Evolutionary conservation across 2,888 invertebrate species (phyloP).

Genomic region (Odontomyia ornata): DNA sequence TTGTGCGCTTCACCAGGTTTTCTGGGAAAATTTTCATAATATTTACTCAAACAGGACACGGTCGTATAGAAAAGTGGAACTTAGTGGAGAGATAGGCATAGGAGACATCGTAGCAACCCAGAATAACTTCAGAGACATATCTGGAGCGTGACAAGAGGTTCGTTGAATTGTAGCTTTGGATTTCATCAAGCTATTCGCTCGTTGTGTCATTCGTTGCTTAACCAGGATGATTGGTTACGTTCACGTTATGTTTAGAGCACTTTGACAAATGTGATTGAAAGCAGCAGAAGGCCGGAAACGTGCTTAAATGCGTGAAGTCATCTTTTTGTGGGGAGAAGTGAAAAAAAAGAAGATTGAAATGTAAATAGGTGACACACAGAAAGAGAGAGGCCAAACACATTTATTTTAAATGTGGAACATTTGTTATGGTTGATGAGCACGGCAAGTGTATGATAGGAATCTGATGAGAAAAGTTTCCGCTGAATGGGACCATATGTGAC

Average conservation of each 20-base stretch:
- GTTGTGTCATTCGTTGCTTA: slow-evolving; percentile 1
- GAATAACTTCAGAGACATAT: slow-evolving; percentile 16
- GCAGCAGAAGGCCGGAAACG: neutral
- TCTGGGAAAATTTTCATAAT: neutral
- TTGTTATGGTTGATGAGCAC: neutral
- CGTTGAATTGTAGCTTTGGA: slow-evolving; percentile 25
- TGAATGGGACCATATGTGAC: too few relatives aligned
- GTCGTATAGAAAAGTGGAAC: neutral
- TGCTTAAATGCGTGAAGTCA: neutral
- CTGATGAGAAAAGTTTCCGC: too few relatives aligned
- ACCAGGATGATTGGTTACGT: slow-evolving; percentile 25
- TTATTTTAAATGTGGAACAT: neutral
- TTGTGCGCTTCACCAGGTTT: neutral
- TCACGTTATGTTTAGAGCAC: slow-evolving; percentile 5
- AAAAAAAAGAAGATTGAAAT: neutral
- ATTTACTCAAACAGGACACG: neutral
- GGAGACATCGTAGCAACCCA: neutral
- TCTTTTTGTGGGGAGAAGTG: neutral
- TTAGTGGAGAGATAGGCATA: neutral
- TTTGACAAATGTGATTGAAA: slow-evolving; percentile 1
- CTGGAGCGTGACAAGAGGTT: slow-evolving; percentile 36
- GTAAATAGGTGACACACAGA: neutral
- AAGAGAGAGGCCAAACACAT: neutral
- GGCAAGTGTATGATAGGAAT: too few relatives aligned
- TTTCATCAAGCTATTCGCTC: neutral